A percentile compares a stretch with the other conserved stretches of the same genome.
Conservation (phyloP, 1,140 invertebrate species). For the Vanessa atalanta region DNA sequence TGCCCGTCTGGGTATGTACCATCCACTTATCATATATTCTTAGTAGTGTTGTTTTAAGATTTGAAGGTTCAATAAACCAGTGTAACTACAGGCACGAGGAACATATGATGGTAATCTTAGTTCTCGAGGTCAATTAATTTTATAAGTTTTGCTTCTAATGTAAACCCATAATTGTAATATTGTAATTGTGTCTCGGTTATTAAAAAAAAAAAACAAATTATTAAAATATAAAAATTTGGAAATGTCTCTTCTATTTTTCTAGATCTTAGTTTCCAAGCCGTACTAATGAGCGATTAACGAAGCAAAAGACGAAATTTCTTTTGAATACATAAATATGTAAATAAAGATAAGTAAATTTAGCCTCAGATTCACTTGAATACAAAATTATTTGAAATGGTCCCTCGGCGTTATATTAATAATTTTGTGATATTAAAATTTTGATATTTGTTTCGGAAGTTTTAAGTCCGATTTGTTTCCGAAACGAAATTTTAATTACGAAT, state of each 20-base stretch:
- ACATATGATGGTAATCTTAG: too few relatives aligned
- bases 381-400: slow-evolving; percentile 28
- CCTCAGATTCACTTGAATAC: slow-evolving; percentile 33
- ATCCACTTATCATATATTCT: too few relatives aligned
- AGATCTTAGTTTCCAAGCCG: slow-evolving; percentile 7
- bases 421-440: slow-evolving; percentile 5
- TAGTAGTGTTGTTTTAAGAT: too few relatives aligned
- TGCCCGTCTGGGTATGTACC: too few relatives aligned
- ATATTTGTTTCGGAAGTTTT: slow-evolving; percentile 17
- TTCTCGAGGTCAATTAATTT: too few relatives aligned
- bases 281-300: slow-evolving; percentile 45
- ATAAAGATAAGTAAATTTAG: slow-evolving; percentile 33
- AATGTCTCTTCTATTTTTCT: slow-evolving; percentile 20
- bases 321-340: slow-evolving; percentile 53
- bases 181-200: too few relatives aligned
- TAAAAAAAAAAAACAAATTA: too few relatives aligned
- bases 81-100: too few relatives aligned
- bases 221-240: not conserved
- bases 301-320: slow-evolving; percentile 36
- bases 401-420: not conserved
- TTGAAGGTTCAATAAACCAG: too few relatives aligned
- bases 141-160: too few relatives aligned
- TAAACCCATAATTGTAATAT: too few relatives aligned
- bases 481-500: slow-evolving; percentile 1
- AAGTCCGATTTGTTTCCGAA: slow-evolving; percentile 4